Conservation (phyloP, 2,113 vertebrate species). For the Burhinus bistriatus region DNA sequence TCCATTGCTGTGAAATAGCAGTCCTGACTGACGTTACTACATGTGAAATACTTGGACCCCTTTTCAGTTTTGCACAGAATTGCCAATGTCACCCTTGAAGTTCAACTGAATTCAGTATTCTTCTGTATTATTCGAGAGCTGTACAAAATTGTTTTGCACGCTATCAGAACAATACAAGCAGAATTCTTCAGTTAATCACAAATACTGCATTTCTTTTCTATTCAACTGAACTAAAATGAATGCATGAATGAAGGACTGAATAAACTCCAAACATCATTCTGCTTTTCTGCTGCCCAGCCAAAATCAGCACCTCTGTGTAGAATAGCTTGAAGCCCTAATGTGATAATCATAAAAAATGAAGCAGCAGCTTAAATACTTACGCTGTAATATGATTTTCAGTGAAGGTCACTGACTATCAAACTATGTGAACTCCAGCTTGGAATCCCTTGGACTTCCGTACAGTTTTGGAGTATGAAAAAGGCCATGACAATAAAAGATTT, state of each 20-base stretch:
- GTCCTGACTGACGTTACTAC: neutral
- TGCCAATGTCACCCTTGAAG: neutral
- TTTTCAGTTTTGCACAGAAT: slow-evolving; percentile 5
- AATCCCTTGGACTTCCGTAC: neutral
- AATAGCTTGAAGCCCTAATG: neutral
- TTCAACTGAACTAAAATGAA: neutral
- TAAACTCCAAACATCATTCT: neutral
- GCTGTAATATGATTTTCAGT: neutral
- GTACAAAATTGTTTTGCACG: neutral
- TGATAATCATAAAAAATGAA: neutral
- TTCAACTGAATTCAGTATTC: neutral
- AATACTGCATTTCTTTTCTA: neutral
- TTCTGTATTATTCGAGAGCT: neutral
- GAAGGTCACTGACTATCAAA: neutral
- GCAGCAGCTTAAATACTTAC: neutral
- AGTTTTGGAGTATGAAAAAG: neutral
- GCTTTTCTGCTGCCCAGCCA: neutral
- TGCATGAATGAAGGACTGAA: neutral
- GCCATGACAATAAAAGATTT: neutral
- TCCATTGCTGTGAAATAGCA: neutral
- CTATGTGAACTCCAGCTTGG: neutral
- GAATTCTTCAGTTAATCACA: neutral
- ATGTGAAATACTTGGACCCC: neutral
- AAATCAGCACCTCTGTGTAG: neutral
- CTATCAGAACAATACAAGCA: neutral